phyloP scores from a whole-genome alignment of 2,797 vertebrate genomes.

The Smutsia gigantea region DNA sequence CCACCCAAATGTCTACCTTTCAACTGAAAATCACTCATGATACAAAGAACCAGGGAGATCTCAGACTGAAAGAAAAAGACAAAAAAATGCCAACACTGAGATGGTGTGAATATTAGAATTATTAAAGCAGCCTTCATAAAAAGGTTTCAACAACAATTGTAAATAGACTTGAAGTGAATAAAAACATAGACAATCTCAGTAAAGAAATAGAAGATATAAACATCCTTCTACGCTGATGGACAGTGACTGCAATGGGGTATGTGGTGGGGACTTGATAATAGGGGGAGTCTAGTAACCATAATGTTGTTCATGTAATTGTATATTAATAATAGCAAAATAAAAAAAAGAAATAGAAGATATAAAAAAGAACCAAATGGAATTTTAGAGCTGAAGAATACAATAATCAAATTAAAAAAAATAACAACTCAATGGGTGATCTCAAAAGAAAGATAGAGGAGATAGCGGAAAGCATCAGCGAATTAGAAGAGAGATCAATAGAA shows the following conservation, averaged over 20 bases:
- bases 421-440: neutral
- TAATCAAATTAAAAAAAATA: neutral
- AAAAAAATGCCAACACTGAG: neutral
- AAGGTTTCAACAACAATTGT: neutral
- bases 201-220: neutral
- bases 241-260: too few species aligned
- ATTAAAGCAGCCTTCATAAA: neutral
- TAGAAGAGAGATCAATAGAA: neutral
- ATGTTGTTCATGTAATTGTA: too few species aligned
- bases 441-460: neutral
- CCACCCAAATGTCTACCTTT: neutral
- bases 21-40: neutral
- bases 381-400: neutral
- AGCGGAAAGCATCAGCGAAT: neutral
- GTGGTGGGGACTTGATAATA: too few species aligned
- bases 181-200: neutral
- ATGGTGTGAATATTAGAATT: neutral
- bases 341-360: neutral
- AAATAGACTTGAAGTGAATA: neutral
- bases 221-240: too few species aligned
- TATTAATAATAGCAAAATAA: too few species aligned
- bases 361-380: neutral
- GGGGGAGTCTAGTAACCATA: too few species aligned
- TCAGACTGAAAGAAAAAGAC: neutral
- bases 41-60: neutral